Conservation (phyloP, 2,888 invertebrate genomes). For the Nephrotoma appendiculata region DNA sequence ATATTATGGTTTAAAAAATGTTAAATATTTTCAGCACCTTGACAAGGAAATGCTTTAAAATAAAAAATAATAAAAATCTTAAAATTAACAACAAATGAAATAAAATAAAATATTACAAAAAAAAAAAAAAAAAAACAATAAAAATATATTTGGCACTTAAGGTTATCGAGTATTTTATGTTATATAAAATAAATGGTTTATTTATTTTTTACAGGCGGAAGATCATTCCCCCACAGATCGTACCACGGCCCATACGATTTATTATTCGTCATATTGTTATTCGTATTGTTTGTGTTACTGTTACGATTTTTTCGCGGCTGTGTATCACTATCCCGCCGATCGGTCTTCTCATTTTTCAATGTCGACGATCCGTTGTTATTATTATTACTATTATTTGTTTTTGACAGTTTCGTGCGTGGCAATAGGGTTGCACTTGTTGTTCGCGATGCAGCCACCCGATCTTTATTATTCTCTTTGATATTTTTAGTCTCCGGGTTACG, state of each 20-base stretch:
- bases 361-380: slow-evolving; percentile 19
- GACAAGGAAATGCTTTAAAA: not conserved
- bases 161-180: not conserved
- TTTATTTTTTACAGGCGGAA: slow-evolving; percentile 41
- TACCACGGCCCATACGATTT: slow-evolving; percentile 81
- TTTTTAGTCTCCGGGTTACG: slow-evolving; percentile 34
- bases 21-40: not conserved
- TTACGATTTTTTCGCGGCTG: slow-evolving; percentile 12
- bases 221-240: slow-evolving; percentile 67
- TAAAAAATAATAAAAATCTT: not conserved
- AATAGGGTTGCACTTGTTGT: slow-evolving; percentile 30
- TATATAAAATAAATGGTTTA: not conserved
- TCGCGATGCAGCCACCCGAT: slow-evolving; percentile 28
- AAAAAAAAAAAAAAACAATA: slow-evolving; percentile 7
- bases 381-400: slow-evolving; percentile 32
- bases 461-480: slow-evolving; percentile 39
- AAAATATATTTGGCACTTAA: slow-evolving; percentile 3
- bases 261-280: slow-evolving; percentile 33
- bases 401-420: slow-evolving; percentile 54
- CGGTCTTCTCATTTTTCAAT: slow-evolving; percentile 20
- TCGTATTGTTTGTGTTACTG: slow-evolving; percentile 32
- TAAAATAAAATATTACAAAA: slow-evolving; percentile 13
- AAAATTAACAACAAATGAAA: slow-evolving; percentile 8
- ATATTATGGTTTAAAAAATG: not conserved
- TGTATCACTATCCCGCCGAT: slow-evolving; percentile 19